Evolutionary conservation across 2,888 invertebrate genomes (phyloP), one percentile per base, ranked within the genome.

Genomic region (Ormyrus thymus): DNA sequence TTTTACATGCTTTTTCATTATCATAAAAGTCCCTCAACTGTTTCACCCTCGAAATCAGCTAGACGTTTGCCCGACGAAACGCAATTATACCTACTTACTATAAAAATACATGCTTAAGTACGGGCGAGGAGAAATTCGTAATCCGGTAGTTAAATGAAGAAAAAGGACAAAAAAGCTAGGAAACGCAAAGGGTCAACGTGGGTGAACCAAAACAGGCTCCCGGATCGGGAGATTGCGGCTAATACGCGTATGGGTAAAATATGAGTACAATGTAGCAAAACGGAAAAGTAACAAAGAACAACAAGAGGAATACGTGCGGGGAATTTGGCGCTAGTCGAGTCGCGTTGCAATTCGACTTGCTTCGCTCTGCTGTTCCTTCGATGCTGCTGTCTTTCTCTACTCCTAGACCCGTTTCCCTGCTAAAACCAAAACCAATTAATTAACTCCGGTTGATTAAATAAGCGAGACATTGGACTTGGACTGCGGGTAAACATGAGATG

Each of bases 381-480:
- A 29, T 29, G 29, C 29, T 29, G 29, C 3, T 29, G 4, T 29
- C 29, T 29, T 29, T 29, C 29, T 4, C 2, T 29, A 3, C 29
- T 29, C 29, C 29, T 29, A 3, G 29, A 29, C 4, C 29, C 29
- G 3, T 29, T 43, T 61, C 46, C 11, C 7, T 46, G 6, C n/a
- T n/a, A 46, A 45, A 46, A 8, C 64, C 50, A 8, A 50, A 15
- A 43, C 51, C 53, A 66, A 66, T 66, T 66, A 66, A 66, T 66
- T 66, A 66, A 66, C 29, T n/a, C 8, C 7, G 13, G 48, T 64
- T 48, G 62, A 64, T 64, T 13, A 53, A 51, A 66, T 53, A 53
- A 29, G 11, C 53, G 51, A 15, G 13, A 62, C 48, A 6, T 15
- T 43, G 43, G 9, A 61, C 6, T 6, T 7, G 10, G 11, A 13